Percentiles rank a stretch among this genome's conserved stretches.
These are phyloP conservation scores for Tinea semifulvella DNA, from an alignment of 2,888 invertebrate genomes.

Conservation along the genomic window DNA sequence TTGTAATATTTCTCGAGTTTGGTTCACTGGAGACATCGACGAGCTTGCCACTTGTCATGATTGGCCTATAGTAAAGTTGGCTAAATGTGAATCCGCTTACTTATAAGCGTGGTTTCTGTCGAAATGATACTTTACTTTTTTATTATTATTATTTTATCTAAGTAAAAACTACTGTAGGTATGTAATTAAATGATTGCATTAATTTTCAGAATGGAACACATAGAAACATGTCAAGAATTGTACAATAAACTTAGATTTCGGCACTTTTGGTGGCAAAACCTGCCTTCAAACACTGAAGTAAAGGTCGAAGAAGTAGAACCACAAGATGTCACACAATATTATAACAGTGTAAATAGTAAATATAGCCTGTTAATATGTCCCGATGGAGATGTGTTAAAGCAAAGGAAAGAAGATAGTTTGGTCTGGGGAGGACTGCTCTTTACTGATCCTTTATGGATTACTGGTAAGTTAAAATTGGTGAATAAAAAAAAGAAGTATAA, in stretches of 20 bases:
- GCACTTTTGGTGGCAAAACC: constrained; percentile 42
- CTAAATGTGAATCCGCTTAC: too few species aligned
- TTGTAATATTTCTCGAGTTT: too few species aligned
- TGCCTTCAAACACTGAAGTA: constrained; percentile 20
- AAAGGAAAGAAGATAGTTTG: constrained; percentile 40
- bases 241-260: constrained; percentile 47
- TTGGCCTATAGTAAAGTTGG: too few species aligned
- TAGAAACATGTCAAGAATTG: constrained; percentile 37
- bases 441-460: constrained; percentile 45
- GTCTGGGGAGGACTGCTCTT: constrained; percentile 52
- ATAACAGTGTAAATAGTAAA: constrained; percentile 38
- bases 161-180: too few species aligned
- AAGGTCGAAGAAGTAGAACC: constrained; percentile 25
- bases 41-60: too few species aligned
- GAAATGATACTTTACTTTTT: too few species aligned
- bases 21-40: too few species aligned
- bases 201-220: constrained; percentile 42
- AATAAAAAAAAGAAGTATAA: too few species aligned
- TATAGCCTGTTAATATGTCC: constrained; percentile 47
- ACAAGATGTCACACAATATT: constrained; percentile 22
- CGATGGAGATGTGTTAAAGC: constrained; percentile 40
- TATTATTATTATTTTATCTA: too few species aligned
- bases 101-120: too few species aligned
- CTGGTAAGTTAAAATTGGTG: constrained; percentile 32
- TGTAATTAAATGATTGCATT: not conserved